A percentile compares a stretch with the other conserved stretches of the same genome.
Conservation (phyloP, 2,113 vertebrate genomes). For the Microtus pennsylvanicus region DNA sequence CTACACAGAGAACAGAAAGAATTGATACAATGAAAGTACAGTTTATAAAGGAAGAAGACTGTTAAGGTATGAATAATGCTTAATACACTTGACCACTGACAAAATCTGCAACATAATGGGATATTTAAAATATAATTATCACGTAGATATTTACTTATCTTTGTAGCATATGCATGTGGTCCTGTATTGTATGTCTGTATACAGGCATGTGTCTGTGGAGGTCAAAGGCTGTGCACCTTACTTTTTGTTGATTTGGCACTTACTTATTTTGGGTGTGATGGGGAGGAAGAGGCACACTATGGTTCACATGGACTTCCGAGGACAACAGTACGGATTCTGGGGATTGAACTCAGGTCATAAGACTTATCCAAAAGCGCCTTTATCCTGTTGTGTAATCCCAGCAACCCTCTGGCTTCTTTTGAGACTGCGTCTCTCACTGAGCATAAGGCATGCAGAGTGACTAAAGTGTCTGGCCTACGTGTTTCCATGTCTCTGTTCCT, state of each 20-base stretch:
- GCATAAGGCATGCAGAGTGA: neutral
- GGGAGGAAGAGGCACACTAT: neutral
- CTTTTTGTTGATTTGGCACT: neutral
- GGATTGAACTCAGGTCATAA: neutral
- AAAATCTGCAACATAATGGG: slow-evolving; percentile 9
- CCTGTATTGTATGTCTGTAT: neutral
- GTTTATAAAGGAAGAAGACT: neutral
- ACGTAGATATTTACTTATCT: neutral
- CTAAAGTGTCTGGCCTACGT: neutral
- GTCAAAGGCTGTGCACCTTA: neutral
- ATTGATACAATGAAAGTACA: neutral
- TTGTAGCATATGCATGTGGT: neutral
- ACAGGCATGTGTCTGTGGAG: neutral
- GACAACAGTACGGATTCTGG: neutral
- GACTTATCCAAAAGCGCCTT: neutral
- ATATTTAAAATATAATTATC: slow-evolving; percentile 39
- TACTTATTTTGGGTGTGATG: neutral
- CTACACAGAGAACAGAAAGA: neutral
- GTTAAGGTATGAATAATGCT: slow-evolving; percentile 16
- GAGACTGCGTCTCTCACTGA: neutral
- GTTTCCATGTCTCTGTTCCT: neutral
- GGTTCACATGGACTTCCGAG: neutral
- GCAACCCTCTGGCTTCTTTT: neutral
- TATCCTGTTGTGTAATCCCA: neutral
- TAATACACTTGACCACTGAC: neutral